Base-by-base conservation (phyloP, 2,797 vertebrate species). In the Allochrocebus solatus region DNA sequence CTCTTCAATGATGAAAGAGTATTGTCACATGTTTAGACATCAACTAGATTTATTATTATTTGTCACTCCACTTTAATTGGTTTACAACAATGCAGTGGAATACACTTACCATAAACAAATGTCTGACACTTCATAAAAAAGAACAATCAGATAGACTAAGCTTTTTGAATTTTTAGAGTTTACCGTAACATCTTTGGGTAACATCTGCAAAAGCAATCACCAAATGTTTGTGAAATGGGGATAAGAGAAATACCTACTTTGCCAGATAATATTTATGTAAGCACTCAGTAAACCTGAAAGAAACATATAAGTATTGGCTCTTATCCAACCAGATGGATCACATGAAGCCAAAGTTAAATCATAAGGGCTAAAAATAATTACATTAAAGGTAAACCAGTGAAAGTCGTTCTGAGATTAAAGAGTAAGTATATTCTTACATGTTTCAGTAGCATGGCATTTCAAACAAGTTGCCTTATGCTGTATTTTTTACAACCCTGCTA, bases 281-380 rank as follows among this genome's bases (percentile, higher is more conserved):
- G 46, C n/a, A 59, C n/a, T 89, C 46, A 92, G 28, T 70, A 94
- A 96, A 92, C 46, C 43, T 75, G 91, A 89, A 89, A 94, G 33
- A 70, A 89, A 84, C 10, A 13, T 64, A 14, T 39, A 74, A 67
- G 55, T 46, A 59, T 41, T 93, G 80, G 53, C 67, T 87, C 11
- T 22, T 84, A 2, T 89, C 36, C 93, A 94, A 22, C 28, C 50
- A 95, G 43, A 91, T 43, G 82, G 13, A 93, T 50, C n/a, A 41
- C 3, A 1, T 22, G 30, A 98, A 96, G 67, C 53, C 70, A 95
- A 90, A 28, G 43, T 84, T 64, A 96, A 92, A 80, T 36, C 57
- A 57, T 72, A 14, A 76, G 39, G 57, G 64, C 33, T 86, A 97
- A 95, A 96, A 95, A 46, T 81, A 95, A 84, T 86, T 89, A 39